Base-by-base conservation (phyloP, 2,888 invertebrate species). In the Rhorus exstirpatorius region DNA sequence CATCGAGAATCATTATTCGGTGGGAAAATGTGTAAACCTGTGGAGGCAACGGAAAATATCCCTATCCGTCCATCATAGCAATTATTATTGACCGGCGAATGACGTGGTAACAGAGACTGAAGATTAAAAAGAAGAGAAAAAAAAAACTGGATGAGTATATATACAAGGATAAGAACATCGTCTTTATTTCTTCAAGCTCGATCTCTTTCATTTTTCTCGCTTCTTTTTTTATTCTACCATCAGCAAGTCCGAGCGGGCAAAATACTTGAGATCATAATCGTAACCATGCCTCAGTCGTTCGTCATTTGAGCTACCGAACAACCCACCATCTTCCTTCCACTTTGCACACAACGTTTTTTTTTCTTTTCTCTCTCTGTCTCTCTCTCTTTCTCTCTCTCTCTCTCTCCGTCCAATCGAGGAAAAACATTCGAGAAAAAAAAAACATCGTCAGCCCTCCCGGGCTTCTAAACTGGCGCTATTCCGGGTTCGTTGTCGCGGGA, bases 261-360 rank as follows among this genome's bases (percentile, higher is more conserved):
- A 76, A 82, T 83, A 84, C 85, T 80, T 72, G 89, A 89, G 89
- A 89, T 90, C 85, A 84, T 89, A 89, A 89, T 89, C 89, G 85
- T 83, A 87, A 85, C 72, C 85, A 83, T 87, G 86, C 85, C 86
- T 81, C 79, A 81, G 84, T 84, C 86, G 86, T 86, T 79, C 86
- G 86, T 85, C 88, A 81, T 88, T 87, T 85, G 82, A 83, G 83
- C 87, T 86, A 83, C 83, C 80, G 84, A 79, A 70, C 77, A 67
- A 65, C 76, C 75, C 26, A 44, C 72, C 78, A 58, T 60, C 58
- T 58, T 19, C 58, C 74, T 53, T 49, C 24, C 68, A 49, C 70
- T 67, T 35, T 60, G 35, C 38, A 44, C 82, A 63, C 65, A 12
- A 14, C 58, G n/a, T n/a, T n/a, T n/a, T 7, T 21, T 12, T 0